Evolutionary conservation across 1,140 invertebrate genomes (phyloP).

Genomic region (Caenorhabditis brenneri): DNA sequence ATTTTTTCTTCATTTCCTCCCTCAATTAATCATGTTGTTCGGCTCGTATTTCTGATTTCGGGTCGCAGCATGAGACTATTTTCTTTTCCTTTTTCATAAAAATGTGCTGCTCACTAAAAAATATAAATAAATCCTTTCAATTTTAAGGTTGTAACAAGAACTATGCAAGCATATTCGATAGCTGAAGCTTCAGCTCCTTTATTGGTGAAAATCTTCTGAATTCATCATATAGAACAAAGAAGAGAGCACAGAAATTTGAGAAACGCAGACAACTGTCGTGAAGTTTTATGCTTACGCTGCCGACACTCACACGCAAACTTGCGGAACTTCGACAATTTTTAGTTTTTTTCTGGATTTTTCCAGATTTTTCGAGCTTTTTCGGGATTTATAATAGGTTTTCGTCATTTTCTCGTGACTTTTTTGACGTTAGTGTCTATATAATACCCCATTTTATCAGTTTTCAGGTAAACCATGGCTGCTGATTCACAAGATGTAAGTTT

Average conservation of each 20-base stretch:
- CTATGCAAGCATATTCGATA: no score
- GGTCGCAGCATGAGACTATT: no score
- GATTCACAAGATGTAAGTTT: conserved; percentile 37
- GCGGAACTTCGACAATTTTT: neutral
- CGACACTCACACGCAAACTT: neutral
- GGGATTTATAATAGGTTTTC: neutral
- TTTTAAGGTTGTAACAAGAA: no score
- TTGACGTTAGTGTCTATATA: neutral
- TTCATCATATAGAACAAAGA: no score
- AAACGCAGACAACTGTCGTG: neutral
- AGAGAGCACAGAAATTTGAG: neutral
- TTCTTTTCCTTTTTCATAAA: no score
- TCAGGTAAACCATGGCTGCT: conserved; percentile 43
- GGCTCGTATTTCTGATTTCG: no score
- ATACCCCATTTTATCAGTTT: neutral
- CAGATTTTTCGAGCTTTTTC: neutral
- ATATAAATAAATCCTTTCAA: no score
- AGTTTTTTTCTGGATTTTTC: neutral
- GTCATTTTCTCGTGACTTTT: neutral
- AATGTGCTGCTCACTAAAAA: no score
- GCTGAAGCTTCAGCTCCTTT: no score
- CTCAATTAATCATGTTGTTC: no score
- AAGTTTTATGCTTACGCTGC: neutral
- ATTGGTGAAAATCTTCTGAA: neutral
- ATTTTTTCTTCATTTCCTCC: no score